A percentile compares a stretch with the other conserved stretches of the same genome.
Evolutionary conservation across 2,888 invertebrate species (phyloP).

Genomic region (Parnassius smintheus): DNA sequence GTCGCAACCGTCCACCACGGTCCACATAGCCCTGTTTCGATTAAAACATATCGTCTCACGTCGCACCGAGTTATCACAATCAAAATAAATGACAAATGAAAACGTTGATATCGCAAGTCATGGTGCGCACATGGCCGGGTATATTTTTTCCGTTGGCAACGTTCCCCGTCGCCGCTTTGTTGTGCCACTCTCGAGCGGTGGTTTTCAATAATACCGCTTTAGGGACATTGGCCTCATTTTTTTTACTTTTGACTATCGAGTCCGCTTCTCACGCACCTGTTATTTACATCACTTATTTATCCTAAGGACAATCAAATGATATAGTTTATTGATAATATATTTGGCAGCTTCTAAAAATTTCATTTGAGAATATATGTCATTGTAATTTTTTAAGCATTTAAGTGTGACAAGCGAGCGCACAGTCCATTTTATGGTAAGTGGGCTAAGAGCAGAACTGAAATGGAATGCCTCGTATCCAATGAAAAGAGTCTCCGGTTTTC

Average conservation of each 20-base stretch:
- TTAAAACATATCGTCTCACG: conserved; percentile 57
- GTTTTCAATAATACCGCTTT: conserved; percentile 74
- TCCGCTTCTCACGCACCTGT: conserved; percentile 76
- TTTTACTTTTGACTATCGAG: conserved; percentile 47
- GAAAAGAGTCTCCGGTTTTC: no score
- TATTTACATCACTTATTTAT: conserved; percentile 38
- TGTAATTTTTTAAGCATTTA: no score
- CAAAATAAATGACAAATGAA: conserved; percentile 82
- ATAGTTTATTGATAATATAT: conserved; percentile 1
- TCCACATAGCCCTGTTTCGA: conserved; percentile 40
- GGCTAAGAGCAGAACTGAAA: no score
- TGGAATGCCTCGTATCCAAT: no score
- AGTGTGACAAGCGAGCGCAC: no score
- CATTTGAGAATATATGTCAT: background rate
- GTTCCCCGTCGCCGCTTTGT: conserved; percentile 67
- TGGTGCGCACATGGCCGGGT: conserved; percentile 41
- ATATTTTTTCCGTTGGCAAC: conserved; percentile 62
- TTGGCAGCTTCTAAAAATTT: background rate
- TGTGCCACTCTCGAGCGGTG: conserved; percentile 61
- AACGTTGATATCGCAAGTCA: conserved; percentile 76
- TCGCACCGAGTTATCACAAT: conserved; percentile 74
- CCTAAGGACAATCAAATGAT: conserved; percentile 22
- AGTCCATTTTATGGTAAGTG: no score
- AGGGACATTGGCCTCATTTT: conserved; percentile 58
- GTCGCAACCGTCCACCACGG: conserved; percentile 3